Evolutionary conservation across 1,140 invertebrate species (phyloP), one percentile per base, ranked within the genome.

Genomic region (Drosophila paulistorum): DNA sequence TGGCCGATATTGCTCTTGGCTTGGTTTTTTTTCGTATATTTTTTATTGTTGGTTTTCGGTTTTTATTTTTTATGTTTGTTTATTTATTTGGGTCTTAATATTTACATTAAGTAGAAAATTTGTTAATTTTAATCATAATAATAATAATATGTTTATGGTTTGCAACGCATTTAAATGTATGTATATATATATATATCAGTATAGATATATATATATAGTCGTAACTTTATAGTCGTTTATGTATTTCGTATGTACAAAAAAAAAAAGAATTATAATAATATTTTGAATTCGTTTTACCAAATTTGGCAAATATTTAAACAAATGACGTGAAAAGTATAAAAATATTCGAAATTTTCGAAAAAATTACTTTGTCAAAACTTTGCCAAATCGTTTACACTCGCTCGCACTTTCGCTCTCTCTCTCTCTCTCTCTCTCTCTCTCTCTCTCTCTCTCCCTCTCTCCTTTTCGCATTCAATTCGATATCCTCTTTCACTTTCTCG

Each of bases 91-190:
- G 37, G 76, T 69, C 83, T 80, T 87, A 83, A 71, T 86, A 86
- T 86, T 77, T 86, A 86, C 83, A 86, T 86, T 86, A 86, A 86
- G 83, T 86, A 86, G 79, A 86, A 87, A 73, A 75, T 78, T 82
- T 72, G 62, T 82, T 82, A 79, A 87, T 73, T 59, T 67, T 79
- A 81, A 42, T 64, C 54, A 39, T 60, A 41, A 57, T 57, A 76
- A 48, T 61, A 68, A 65, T 55, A 64, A 67, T 65, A 74, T 71
- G 63, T 69, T 23, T 51, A 70, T 65, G 66, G 41, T 71, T 67
- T 63, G 64, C 41, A 72, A 72, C 65, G 67, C 51, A 63, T 33
- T n/a, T 33, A 20, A 20, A 23, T 11, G 4, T 23, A 51, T 17
- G 7, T 48, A 48, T 17, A 23, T 63, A 45, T 17, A 35, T n/a